Evolutionary conservation across 2,888 invertebrate species (phyloP).

Genomic region (Blera fallax): DNA sequence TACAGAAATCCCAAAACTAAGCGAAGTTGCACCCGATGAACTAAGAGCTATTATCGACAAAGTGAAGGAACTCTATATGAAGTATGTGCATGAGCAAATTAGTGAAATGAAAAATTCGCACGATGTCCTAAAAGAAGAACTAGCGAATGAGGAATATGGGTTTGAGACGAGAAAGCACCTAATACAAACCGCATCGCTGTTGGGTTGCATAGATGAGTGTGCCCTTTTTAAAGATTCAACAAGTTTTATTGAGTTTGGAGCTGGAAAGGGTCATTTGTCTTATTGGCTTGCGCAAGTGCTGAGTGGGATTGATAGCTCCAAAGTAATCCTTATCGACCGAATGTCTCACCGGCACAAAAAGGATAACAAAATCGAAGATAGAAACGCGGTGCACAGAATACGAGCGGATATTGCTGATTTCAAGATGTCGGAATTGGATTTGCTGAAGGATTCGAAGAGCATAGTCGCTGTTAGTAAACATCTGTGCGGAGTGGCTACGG

Average conservation of each 20-base stretch:
- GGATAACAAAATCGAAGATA: conserved; percentile 85
- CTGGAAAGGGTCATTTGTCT: conserved; percentile 93
- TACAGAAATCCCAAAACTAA: conserved; percentile 77
- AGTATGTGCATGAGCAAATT: conserved; percentile 79
- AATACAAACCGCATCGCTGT: conserved; percentile 89
- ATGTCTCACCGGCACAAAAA: conserved; percentile 92
- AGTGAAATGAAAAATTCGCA: conserved; percentile 81
- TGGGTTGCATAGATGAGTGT: conserved; percentile 86
- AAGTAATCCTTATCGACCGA: conserved; percentile 89
- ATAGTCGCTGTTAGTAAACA: conserved; percentile 93
- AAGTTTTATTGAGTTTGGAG: conserved; percentile 93
- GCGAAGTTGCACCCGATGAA: conserved; percentile 79
- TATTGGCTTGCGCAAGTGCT: conserved; percentile 88
- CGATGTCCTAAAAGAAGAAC: conserved; percentile 82
- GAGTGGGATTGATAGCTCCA: conserved; percentile 80
- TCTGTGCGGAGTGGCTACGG: conserved; percentile 94
- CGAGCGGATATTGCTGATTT: conserved; percentile 93
- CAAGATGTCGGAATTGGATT: conserved; percentile 84
- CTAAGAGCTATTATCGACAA: conserved; percentile 81
- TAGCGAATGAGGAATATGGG: conserved; percentile 84
- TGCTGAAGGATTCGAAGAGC: conserved; percentile 80
- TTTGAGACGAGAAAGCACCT: conserved; percentile 88
- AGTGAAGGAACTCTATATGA: conserved; percentile 81
- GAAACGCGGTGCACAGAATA: conserved; percentile 84
- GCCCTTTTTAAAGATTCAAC: conserved; percentile 85